Percentiles rank a stretch among this genome's conserved stretches.
Evolutionary conservation across 92 coral and sea anemone species (phyloP).

Genomic region (Metridium senile): DNA sequence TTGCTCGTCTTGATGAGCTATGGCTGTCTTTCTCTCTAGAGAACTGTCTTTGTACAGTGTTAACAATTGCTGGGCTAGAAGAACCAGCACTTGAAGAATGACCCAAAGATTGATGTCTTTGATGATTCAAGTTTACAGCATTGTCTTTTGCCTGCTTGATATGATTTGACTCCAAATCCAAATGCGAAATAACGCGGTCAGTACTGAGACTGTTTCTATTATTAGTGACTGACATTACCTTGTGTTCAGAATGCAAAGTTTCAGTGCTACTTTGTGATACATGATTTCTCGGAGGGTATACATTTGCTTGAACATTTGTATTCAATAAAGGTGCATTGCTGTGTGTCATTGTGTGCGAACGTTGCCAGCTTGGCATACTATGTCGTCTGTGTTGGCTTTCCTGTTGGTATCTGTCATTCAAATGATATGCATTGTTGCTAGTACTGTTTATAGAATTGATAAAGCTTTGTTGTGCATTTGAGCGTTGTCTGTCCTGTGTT

Average conservation of each 20-base stretch:
- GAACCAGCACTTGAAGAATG: not conserved
- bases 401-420: not conserved
- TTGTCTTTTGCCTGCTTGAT: not conserved
- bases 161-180: slow-evolving; percentile 20
- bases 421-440: not conserved
- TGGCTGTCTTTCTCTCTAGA: not conserved
- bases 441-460: not conserved
- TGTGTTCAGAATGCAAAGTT: not conserved
- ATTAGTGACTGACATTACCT: not conserved
- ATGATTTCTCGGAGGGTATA: not conserved
- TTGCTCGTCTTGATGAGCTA: not conserved
- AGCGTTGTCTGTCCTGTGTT: not conserved
- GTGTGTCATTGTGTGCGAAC: not conserved
- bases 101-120: not conserved
- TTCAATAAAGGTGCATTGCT: not conserved
- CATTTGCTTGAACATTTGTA: not conserved
- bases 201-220: not conserved
- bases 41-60: not conserved
- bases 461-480: not conserved
- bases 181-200: slow-evolving; percentile 21
- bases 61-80: not conserved
- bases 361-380: slow-evolving; percentile 2
- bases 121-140: not conserved
- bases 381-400: not conserved
- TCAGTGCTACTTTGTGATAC: not conserved